Base-by-base conservation (phyloP, 2,113 vertebrate genomes). In the Pluvianellus socialis region DNA sequence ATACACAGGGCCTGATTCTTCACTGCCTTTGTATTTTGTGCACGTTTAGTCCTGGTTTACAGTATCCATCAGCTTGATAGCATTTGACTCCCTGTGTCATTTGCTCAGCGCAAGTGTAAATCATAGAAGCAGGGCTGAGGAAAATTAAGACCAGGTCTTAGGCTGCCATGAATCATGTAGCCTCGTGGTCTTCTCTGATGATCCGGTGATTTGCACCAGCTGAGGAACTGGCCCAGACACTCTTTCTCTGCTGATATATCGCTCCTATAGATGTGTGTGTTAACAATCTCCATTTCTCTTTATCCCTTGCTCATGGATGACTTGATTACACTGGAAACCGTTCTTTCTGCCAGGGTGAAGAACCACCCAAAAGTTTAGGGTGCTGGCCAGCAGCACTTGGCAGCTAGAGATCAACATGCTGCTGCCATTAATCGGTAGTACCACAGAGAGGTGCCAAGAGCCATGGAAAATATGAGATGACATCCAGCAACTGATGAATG, bases 381-480 rank as follows among this genome's bases (percentile, higher is more conserved):
- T 85, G 86, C 89, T 96, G 87, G 95, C 94, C 79, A 94, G 94
- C 71, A 97, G 92, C 26, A 27, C 84, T 96, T 98, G 96, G 84
- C 91, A 97, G 92, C 74, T 73, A 63, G 90, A 96, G 56, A 86
- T 56, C 73, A 90, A 82, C 52, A 82, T 87, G 76, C 80, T 96
- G 83, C 59, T 94, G 84, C 53, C 45, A 44, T 95, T 88, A 93
- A 88, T 91, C 3, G 26, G 81, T 68, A 93, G 84, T 94, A 70
- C 44, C 82, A 91, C 53, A 71, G 32, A 47, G 72, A 89, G 62
- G 68, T 91, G 94, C 67, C 96, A 90, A 94, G 82, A 97, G 58
- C 79, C 79, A 35, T 93, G 93, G 79, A 90, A 86, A 94, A 89
- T 82, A 61, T 16, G 86, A 92, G 63, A 80, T 61, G 88, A 74